Conservation (phyloP, 1,140 invertebrate species). For the Sycophaga agraensis region DNA sequence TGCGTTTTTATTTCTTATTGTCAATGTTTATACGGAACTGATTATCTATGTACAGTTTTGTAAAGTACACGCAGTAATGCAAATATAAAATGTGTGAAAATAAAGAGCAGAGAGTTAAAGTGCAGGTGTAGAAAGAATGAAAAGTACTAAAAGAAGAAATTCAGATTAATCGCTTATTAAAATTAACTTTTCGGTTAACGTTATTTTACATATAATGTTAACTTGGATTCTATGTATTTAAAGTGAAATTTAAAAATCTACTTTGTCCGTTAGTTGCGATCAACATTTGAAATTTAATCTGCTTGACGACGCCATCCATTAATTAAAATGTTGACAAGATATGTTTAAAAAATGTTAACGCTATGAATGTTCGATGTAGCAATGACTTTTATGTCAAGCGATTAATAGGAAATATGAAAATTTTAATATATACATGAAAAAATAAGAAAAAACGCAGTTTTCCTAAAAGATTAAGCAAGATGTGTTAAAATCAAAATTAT, state of each 20-base stretch:
- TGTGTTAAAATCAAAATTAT: slow-evolving; percentile 24
- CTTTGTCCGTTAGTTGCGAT: not conserved
- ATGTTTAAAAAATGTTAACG: not conserved
- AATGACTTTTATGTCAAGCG: not conserved
- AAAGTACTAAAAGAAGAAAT: not conserved
- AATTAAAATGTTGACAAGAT: not conserved
- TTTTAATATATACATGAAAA: slow-evolving; percentile 4
- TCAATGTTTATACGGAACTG: slow-evolving; percentile 1
- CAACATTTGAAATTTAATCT: not conserved
- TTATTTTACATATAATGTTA: slow-evolving; percentile 3
- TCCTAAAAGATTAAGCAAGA: no score
- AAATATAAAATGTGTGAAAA: slow-evolving; percentile 13
- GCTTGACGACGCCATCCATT: slow-evolving; percentile 21
- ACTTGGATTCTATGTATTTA: not conserved
- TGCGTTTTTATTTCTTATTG: not conserved
- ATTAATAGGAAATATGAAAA: no score
- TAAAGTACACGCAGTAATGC: slow-evolving; percentile 2
- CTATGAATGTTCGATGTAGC: slow-evolving; percentile 1
- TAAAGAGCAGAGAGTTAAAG: not conserved
- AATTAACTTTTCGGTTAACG: not conserved
- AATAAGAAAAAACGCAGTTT: no score
- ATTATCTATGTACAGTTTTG: slow-evolving; percentile 28
- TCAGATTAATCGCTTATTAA: not conserved
- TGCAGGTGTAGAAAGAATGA: not conserved
- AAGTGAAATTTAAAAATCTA: slow-evolving; percentile 1